phyloP scores from a whole-genome alignment of 2,113 vertebrate species.

The Pachycephala philippinensis region DNA sequence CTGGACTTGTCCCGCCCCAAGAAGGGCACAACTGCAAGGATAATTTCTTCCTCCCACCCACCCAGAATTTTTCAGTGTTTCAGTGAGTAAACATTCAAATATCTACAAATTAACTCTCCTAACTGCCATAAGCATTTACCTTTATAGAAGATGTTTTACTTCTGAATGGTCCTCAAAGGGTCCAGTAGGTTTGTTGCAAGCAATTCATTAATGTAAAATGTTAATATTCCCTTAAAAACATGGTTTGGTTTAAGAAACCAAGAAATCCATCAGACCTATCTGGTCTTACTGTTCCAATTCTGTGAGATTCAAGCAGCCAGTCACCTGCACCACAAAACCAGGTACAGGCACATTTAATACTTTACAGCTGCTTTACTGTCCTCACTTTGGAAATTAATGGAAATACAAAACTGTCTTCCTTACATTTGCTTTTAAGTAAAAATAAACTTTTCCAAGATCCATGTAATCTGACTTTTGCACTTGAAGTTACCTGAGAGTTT shows the following conservation, averaged over 20 bases:
- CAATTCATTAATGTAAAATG: neutral
- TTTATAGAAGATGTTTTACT: neutral
- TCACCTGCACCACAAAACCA: neutral
- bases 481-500: conserved; percentile 88
- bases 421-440: neutral
- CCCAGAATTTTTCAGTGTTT: neutral
- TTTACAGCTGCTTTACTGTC: neutral
- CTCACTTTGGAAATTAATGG: neutral
- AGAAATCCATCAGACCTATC: neutral
- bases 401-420: neutral
- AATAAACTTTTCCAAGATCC: neutral
- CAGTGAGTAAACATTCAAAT: neutral
- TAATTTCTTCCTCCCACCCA: neutral
- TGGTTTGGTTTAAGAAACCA: neutral
- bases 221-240: neutral
- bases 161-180: neutral
- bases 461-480: neutral
- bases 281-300: neutral
- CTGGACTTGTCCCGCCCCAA: neutral
- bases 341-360: neutral
- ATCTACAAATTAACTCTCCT: neutral
- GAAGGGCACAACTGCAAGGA: neutral
- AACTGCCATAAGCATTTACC: neutral
- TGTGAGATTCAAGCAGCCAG: neutral
- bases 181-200: neutral